Evolutionary conservation across 2,113 vertebrate species (phyloP).

Genomic region (Anser brachyrhynchus): DNA sequence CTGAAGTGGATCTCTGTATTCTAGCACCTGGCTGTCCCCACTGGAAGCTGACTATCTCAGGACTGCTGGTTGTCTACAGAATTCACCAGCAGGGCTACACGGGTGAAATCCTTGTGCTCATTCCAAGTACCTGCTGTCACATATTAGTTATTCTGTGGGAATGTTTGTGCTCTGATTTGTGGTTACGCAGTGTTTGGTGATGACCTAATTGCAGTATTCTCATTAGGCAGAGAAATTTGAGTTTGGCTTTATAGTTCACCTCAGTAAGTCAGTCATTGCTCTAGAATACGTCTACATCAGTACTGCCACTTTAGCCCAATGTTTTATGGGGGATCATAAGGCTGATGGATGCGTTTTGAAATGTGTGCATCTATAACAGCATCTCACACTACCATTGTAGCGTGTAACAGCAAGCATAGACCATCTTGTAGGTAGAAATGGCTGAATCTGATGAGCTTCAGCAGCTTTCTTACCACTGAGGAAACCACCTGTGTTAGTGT

Average conservation of each 20-base stretch:
- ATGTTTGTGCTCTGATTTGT: background rate
- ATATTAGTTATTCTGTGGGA: conserved; percentile 26
- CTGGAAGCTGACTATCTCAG: background rate
- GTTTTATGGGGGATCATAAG: background rate
- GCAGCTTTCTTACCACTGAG: background rate
- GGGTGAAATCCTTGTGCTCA: conserved; percentile 30
- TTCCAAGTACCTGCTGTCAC: conserved; percentile 48
- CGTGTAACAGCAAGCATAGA: background rate
- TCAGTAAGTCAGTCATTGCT: background rate
- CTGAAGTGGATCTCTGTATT: background rate
- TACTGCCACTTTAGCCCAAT: background rate
- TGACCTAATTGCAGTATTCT: conserved; percentile 20
- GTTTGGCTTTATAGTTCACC: conserved; percentile 4
- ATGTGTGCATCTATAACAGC: background rate
- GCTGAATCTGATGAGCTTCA: background rate
- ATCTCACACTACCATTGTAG: background rate
- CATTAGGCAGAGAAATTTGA: background rate
- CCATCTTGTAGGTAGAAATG: background rate
- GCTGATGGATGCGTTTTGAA: background rate
- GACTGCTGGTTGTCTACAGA: background rate
- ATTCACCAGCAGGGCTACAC: background rate
- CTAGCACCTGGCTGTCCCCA: background rate
- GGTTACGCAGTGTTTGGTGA: background rate
- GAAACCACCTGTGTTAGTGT: background rate
- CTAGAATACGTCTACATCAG: fast-evolving